phyloP scores from a whole-genome alignment of 2,797 vertebrate species.

The Coreius guichenoti region DNA sequence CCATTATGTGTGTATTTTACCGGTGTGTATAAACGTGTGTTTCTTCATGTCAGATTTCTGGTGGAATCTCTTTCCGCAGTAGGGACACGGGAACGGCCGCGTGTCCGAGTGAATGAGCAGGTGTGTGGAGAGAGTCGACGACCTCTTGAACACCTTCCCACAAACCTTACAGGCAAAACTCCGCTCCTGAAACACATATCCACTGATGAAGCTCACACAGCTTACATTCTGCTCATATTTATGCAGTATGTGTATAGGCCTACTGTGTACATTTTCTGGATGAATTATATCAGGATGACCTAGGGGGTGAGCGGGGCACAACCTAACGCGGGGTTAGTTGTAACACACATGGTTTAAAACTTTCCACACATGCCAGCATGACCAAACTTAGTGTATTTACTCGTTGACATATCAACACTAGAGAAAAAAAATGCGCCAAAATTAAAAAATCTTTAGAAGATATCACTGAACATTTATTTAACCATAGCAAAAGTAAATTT shows the following conservation, averaged over 20 bases:
- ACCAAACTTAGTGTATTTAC: too few relatives aligned
- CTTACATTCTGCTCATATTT: not conserved
- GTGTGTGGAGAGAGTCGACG: slow-evolving; percentile 76
- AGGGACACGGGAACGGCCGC: slow-evolving; percentile 75
- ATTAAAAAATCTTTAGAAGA: too few relatives aligned
- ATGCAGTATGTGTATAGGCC: not conserved
- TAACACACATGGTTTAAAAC: too few relatives aligned
- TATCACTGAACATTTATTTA: too few relatives aligned
- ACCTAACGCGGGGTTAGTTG: too few relatives aligned
- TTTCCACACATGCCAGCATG: too few relatives aligned
- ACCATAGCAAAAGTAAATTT: too few relatives aligned
- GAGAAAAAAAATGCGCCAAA: too few relatives aligned
- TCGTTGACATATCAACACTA: too few relatives aligned
- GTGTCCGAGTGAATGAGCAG: slow-evolving; percentile 79
- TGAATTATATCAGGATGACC: not conserved
- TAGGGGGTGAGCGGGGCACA: too few relatives aligned
- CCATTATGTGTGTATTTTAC: slow-evolving; percentile 60
- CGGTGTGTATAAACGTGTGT: slow-evolving; percentile 86
- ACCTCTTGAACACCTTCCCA: slow-evolving; percentile 78
- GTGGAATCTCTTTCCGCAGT: slow-evolving; percentile 77
- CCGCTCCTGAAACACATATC: slow-evolving; percentile 67
- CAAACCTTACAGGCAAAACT: slow-evolving; percentile 75
- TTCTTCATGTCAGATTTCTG: slow-evolving; percentile 87
- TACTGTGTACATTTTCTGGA: not conserved
- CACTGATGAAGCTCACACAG: not conserved